Base-by-base conservation (phyloP, 2,888 invertebrate species). In the Troglohyphantes excavatus region DNA sequence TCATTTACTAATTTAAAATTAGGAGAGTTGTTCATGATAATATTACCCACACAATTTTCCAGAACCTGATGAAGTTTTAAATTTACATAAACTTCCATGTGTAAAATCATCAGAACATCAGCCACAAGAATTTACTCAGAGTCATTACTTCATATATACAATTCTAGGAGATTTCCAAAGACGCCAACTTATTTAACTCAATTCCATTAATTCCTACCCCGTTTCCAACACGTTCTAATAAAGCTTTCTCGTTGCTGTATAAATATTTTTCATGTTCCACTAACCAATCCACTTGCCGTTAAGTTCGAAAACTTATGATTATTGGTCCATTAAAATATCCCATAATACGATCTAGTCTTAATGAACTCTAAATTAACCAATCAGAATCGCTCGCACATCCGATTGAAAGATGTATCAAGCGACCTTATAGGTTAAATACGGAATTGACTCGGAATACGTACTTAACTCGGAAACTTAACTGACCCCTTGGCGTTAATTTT, bases 401-500 rank as follows among this genome's bases (percentile, higher is more conserved):
- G 78, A 78, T 78, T 78, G 78, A 78, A 78, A 78, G 63, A 78
- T 78, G 63, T 39, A 78, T 68, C 53, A 9, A 3, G 11, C 46
- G 81, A 81, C 81, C 81, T 33, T 29, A 27, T 29, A 19, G 61
- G 76, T 67, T 33, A 53, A 79, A 68, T 68, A 21, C 13, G 81
- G 21, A 29, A 81, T 68, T 43, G 17, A 26, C 43, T 39, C 21
- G 23, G 26, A 21, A 17, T 26, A 46, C 11, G 43, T 39, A 33
- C 46, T 59, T 46, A 43, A 81, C 33, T 68, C 33, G 17, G 13
- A 63, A 53, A 67, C 53, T 81, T 21, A 68, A 68, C 68, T 81
- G 81, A 81, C 81, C 68, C 81, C 13, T 68, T 65, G 19, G 43
- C 21, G 81, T 67, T 81, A 81, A 81, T 68, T 81, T 68, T 81